Conservation (phyloP, 2,888 invertebrate genomes). For the Willowsia nigromaculata region DNA sequence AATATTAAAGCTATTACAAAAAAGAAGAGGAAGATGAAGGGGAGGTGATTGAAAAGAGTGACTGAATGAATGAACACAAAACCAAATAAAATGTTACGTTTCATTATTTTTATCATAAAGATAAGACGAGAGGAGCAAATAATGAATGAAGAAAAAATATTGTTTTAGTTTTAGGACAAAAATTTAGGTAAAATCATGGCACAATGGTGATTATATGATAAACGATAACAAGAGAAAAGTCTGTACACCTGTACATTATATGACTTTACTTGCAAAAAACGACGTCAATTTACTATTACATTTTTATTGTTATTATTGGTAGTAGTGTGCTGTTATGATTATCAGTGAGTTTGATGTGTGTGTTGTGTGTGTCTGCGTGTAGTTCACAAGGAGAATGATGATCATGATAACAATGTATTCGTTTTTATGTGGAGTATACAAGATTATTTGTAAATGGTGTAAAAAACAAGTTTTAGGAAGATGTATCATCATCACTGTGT, state of each 20-base stretch:
- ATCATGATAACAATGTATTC: constrained; percentile 44
- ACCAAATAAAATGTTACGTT: not conserved
- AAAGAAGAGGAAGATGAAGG: not conserved
- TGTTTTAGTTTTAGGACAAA: constrained; percentile 1
- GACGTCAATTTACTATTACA: constrained; percentile 38
- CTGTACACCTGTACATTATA: not conserved
- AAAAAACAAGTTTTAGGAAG: constrained; percentile 65
- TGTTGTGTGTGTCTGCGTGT: not conserved
- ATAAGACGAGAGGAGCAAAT: not conserved
- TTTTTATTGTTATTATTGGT: constrained; percentile 69
- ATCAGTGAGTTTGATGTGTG: constrained; percentile 44
- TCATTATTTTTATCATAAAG: not conserved
- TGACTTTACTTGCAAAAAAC: not conserved
- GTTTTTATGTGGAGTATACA: not conserved
- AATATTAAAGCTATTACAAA: not conserved
- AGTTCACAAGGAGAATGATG: constrained; percentile 11
- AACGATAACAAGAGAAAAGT: not conserved
- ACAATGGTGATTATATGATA: not conserved
- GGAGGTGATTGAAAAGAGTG: constrained; percentile 27
- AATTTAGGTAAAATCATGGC: constrained; percentile 1
- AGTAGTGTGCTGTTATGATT: constrained; percentile 52
- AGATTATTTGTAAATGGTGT: constrained; percentile 56
- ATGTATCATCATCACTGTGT: not conserved
- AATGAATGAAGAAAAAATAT: not conserved
- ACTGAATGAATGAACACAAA: constrained; percentile 38